These are phyloP conservation scores for Sebastes variabilis DNA, from an alignment of 2,797 vertebrate genomes.

Conservation along the genomic window DNA sequence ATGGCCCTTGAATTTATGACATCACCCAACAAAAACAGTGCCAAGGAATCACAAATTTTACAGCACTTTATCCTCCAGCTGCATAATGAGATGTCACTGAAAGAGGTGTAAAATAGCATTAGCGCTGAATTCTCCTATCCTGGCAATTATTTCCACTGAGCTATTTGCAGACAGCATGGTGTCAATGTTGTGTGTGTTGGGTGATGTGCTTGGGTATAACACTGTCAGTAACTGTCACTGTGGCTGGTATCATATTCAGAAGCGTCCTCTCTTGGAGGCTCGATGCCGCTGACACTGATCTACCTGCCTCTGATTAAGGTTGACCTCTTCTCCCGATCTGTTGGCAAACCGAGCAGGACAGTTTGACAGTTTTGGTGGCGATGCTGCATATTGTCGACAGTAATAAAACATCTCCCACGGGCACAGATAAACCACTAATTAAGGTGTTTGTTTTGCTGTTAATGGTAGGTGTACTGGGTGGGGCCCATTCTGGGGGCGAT, in stretches of 20 bases:
- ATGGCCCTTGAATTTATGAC: not conserved
- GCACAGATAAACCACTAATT: constrained; percentile 6
- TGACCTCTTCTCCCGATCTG: not conserved
- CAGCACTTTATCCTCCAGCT: not conserved
- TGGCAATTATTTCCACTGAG: constrained; percentile 29
- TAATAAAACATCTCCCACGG: not conserved
- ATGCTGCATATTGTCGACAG: not conserved
- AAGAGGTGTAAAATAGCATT: constrained; percentile 31
- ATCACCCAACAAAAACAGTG: not conserved
- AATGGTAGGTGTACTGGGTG: constrained; percentile 91
- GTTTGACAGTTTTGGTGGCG: not conserved
- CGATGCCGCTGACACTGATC: not conserved
- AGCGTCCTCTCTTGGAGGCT: not conserved
- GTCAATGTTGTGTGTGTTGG: constrained; percentile 3
- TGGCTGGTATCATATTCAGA: constrained; percentile 12
- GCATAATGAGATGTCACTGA: constrained; percentile 26
- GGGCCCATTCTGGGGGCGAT: constrained; percentile 91
- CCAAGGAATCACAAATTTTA: not conserved
- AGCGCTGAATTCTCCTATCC: constrained; percentile 30
- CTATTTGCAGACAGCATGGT: constrained; percentile 23
- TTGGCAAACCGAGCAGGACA: not conserved
- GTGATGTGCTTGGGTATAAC: not conserved
- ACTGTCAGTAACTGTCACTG: constrained; percentile 7
- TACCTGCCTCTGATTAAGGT: constrained; percentile 4
- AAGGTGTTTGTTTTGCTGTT: constrained; percentile 8